Evolutionary conservation across 1,140 invertebrate species (phyloP), one percentile per base, ranked within the genome.

Genomic region (Panagrolaimus sp.): DNA sequence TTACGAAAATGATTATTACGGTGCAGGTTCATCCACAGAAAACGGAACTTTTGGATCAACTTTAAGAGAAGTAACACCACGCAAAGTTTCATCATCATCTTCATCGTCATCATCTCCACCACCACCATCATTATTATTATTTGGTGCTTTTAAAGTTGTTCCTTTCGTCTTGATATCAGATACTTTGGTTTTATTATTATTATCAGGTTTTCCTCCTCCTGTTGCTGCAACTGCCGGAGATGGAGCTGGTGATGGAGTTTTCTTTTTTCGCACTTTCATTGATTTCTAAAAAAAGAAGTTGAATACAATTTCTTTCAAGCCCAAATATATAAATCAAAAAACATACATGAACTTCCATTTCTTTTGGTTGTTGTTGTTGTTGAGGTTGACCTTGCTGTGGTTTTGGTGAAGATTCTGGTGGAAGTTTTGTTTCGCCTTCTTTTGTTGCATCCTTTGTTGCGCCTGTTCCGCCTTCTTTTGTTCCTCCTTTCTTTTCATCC

Each of bases 51-150:
- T 46, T 7, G 63, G 38, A 32, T 65, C 63, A 12, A 44, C 38
- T 21, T 65, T 65, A 14, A 65, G 63, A 24, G 63, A 65, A 9
- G 32, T 46, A 12, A 65, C 63, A 46, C 44, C 44, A 14, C 63
- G 63, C 12, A 65, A 32, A 46, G 63, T 65, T 65, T 65, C 63
- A 15, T 65, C 63, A 32, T 65, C 63, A 43, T 65, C 63, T 21
- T 65, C 63, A 21, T 65, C 63, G 32, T 65, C 63, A 28, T 46
- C 63, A 24, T 65, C 63, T 6, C 44, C 63, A 15, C 38, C 63
- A 58, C 32, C 32, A 1, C 15, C 48, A 7, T 24, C 1, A 21
- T 48, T 48, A n/a, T 1, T 1, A 21, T 48, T 21, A 48, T 15
- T 48, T 48, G 1, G 28, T 64, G 28, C 32, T 17, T 64, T 64